Evolutionary conservation across 2,797 vertebrate species (phyloP), one percentile per base, ranked within the genome.

Genomic region (Peromyscus nudipes): DNA sequence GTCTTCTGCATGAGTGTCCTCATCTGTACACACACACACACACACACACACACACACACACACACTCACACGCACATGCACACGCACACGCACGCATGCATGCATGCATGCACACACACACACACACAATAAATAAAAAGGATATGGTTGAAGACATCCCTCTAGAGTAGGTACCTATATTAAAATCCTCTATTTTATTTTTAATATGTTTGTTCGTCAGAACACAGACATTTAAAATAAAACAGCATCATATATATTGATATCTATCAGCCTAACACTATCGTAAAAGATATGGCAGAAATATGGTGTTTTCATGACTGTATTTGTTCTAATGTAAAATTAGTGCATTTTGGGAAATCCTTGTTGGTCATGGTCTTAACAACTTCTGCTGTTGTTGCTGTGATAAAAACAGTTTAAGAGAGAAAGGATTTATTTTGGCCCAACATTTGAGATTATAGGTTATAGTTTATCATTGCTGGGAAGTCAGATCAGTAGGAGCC

Each of bases 131-230:
- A 73, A 73, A 40, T 73, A 73, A 73, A 73, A 76, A 49, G 14
- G 43, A 82, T 46, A n/a, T 4, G 37, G 55, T 31, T 75, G 65
- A 76, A 90, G 37, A 67, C 8, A 73, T 73, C 65, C 19, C 73
- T 11, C 80, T 65, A 12, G 37, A 60, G 71, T 29, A 83, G 40
- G 29, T 75, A 23, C 1, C 31, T 46, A 43, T 8, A 62, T 71
- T 80, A 80, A 85, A 85, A 31, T 1, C 31, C 71, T 79, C 62
- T 37, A 60, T 43, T 89, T 94, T 31, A 60, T 43, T 89, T 94
- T 92, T 64, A 46, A n/a, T n/a, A 49, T 71, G 55, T 37, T 94
- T 94, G 60, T 3, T 49, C n/a, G 62, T 79, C 84, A 94, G 84
- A 73, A 96, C 79, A 73, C 3, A 14, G 84, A 80, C 43, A 14